Percentiles rank a stretch among this genome's conserved stretches.
Evolutionary conservation across 2,113 vertebrate genomes (phyloP).

Genomic region (Corvus cornix): DNA sequence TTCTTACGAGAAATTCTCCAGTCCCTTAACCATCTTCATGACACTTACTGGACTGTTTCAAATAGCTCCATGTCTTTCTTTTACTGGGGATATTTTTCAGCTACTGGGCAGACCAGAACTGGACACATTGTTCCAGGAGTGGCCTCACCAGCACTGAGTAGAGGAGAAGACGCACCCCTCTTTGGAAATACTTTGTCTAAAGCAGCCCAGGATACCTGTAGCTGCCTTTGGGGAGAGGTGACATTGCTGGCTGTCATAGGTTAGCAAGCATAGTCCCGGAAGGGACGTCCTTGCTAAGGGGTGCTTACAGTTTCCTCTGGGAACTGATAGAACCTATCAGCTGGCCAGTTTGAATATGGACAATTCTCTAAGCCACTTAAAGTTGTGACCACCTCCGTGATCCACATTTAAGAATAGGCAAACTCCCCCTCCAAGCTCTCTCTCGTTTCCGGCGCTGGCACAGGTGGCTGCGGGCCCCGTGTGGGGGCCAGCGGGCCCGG

Average conservation of each 20-base stretch:
- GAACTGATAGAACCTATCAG: too few species aligned
- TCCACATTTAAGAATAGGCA: too few species aligned
- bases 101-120: neutral
- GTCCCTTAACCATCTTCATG: neutral
- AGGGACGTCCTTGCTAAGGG: too few species aligned
- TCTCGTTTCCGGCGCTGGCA: too few species aligned
- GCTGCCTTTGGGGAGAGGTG: neutral
- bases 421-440: too few species aligned
- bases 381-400: too few species aligned
- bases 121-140: neutral
- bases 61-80: neutral
- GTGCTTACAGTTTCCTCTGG: too few species aligned
- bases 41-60: neutral
- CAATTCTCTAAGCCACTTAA: too few species aligned
- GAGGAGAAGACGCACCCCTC: neutral
- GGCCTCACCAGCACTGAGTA: neutral
- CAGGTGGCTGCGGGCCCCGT: too few species aligned
- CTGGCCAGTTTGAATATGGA: too few species aligned
- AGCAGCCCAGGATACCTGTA: neutral
- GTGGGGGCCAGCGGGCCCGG: too few species aligned
- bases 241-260: neutral
- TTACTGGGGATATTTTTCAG: neutral
- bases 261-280: too few species aligned
- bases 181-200: neutral
- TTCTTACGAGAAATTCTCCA: neutral